Evolutionary conservation across 2,888 invertebrate species (phyloP), one percentile per base, ranked within the genome.

Genomic region (Tupiocoris notatus): DNA sequence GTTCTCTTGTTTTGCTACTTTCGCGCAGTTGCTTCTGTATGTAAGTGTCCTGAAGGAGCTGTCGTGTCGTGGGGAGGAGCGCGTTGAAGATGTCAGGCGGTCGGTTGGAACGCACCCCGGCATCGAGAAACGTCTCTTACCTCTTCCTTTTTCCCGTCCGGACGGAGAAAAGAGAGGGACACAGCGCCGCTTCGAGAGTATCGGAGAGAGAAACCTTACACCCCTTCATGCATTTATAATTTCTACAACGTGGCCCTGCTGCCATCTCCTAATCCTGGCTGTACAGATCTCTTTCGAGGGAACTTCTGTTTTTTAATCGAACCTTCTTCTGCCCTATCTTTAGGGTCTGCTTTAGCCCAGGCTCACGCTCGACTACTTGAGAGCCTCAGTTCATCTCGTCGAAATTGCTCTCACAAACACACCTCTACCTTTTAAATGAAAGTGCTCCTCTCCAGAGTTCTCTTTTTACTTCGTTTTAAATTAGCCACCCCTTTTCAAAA

Each of bases 31-130:
- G 54, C 39, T 65, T 65, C 65, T 65, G 65, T 39, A 65, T 65
- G 65, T 65, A 65, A 65, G 65, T 65, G 65, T 39, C 65, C 17
- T 2, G 39, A 22, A 22, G 58, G 23, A 2, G 57, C 23, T 56
- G n/a, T 21, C 20, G 22, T 17, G 66, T 25, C 39, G 25, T 54
- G 76, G 63, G 58, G 68, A 61, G 21, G 24, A 54, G 56, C 59
- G 70, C 68, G 70, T 66, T 66, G 39, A 61, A 59, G 21, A 25
- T 59, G n/a, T n/a, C n/a, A n/a, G n/a, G n/a, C n/a, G n/a, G n/a
- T n/a, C n/a, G n/a, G n/a, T n/a, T n/a, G n/a, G n/a, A n/a, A n/a
- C n/a, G n/a, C n/a, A n/a, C n/a, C n/a, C n/a, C n/a, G n/a, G n/a
- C n/a, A n/a, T n/a, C 67, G 61, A 20, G 56, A n/a, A 56, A 16